Evolutionary conservation across 2,888 invertebrate genomes (phyloP).

Genomic region (Chymomyza amoena): DNA sequence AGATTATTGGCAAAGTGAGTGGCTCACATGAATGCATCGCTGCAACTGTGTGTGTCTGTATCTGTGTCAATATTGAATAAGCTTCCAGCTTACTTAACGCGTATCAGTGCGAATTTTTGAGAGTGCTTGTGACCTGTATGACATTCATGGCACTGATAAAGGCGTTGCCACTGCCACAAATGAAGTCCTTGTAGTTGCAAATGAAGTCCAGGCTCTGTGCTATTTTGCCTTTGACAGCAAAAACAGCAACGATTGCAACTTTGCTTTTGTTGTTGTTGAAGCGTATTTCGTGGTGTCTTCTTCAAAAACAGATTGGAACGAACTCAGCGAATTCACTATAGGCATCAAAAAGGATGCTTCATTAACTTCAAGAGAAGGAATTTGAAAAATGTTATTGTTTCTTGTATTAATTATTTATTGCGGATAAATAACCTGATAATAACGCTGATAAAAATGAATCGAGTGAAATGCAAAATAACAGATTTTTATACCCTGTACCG

Average conservation of each 20-base stretch:
- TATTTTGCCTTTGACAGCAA: conserved; percentile 55
- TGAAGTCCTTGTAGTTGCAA: conserved; percentile 65
- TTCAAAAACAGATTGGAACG: neutral
- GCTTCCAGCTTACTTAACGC: conserved; percentile 42
- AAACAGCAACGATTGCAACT: neutral
- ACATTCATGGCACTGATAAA: conserved; percentile 36
- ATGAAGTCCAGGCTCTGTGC: conserved; percentile 55
- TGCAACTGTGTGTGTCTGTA: conserved; percentile 10
- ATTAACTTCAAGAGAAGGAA: too few species aligned
- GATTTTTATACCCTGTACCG: too few species aligned
- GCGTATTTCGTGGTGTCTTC: neutral
- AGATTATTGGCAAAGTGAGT: neutral
- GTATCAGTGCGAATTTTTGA: neutral
- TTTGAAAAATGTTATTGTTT: too few species aligned
- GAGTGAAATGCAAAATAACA: too few species aligned
- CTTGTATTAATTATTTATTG: too few species aligned
- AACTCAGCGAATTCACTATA: neutral
- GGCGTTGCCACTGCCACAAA: conserved; percentile 47
- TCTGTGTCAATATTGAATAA: conserved; percentile 29
- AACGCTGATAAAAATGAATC: too few species aligned
- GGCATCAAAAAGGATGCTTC: neutral
- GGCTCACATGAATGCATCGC: neutral
- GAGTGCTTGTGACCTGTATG: conserved; percentile 25
- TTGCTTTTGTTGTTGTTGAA: conserved; percentile 11
- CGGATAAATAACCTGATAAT: too few species aligned